phyloP scores from a whole-genome alignment of 2,797 vertebrate genomes.

The Bradypodion pumilum region DNA sequence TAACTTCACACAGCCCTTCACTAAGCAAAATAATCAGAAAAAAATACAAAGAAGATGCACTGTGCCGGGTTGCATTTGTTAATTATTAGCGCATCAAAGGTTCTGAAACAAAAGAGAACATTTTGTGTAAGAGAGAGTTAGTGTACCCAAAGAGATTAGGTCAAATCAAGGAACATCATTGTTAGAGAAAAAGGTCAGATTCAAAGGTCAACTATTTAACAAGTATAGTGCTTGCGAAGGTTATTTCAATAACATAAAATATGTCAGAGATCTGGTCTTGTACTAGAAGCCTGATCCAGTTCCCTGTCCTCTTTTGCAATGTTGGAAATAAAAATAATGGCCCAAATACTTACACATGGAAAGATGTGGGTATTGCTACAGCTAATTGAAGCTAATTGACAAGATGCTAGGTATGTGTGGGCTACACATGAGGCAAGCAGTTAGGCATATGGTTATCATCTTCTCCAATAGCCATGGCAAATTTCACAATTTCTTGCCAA shows the following conservation, averaged over 20 bases:
- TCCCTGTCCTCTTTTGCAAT: not conserved
- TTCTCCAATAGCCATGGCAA: too few relatives aligned
- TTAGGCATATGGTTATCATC: too few relatives aligned
- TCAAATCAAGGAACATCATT: slow-evolving; percentile 24
- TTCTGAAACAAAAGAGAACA: slow-evolving; percentile 32
- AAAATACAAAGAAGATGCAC: slow-evolving; percentile 31
- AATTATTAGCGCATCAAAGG: slow-evolving; percentile 40
- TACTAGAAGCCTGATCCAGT: not conserved
- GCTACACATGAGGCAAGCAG: too few relatives aligned
- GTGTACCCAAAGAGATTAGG: slow-evolving; percentile 22
- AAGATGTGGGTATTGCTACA: too few relatives aligned
- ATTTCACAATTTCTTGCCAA: not conserved
- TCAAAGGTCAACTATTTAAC: not conserved
- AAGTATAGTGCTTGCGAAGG: not conserved
- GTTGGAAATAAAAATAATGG: not conserved
- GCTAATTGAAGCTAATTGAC: too few relatives aligned
- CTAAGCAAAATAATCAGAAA: slow-evolving; percentile 15
- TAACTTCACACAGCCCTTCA: not conserved
- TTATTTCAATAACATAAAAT: not conserved
- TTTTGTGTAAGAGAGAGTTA: not conserved
- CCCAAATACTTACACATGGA: not conserved
- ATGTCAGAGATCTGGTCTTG: not conserved
- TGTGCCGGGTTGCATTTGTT: slow-evolving; percentile 17
- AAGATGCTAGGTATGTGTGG: too few relatives aligned
- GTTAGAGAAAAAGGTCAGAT: not conserved